Conservation (phyloP, 2,113 vertebrate species). For the Ariopsis seemanni region DNA sequence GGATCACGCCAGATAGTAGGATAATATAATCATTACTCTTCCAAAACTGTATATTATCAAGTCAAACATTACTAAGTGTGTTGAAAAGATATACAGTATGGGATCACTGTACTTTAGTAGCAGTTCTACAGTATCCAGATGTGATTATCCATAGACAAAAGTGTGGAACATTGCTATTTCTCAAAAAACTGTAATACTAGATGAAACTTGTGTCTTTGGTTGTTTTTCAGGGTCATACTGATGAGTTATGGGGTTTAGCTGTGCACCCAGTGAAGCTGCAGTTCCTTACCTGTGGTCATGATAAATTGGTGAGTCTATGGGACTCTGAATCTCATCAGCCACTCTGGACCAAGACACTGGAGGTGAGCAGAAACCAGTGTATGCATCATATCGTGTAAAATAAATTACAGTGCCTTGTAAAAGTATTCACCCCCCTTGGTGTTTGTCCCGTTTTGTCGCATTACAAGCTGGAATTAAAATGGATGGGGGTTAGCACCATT, state of each 20-base stretch:
- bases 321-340: constrained; percentile 86
- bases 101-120: neutral
- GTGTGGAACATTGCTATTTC: neutral
- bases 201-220: neutral
- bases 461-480: no score
- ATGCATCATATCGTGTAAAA: neutral
- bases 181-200: neutral
- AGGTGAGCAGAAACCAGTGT: constrained; percentile 70
- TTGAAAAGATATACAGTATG: neutral
- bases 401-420: no score
- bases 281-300: constrained; percentile 93
- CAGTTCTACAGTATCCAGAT: no score
- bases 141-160: neutral
- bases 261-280: constrained; percentile 85
- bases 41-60: neutral
- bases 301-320: constrained; percentile 92
- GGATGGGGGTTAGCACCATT: no score
- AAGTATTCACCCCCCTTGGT: no score
- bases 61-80: neutral
- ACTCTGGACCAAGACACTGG: constrained; percentile 88
- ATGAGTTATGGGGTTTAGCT: constrained; percentile 96
- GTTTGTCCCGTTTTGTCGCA: no score
- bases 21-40: neutral
- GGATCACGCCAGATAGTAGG: neutral
- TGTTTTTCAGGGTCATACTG: constrained; percentile 85